Conservation (phyloP, 2,888 invertebrate species). For the Xestoiulus laeticollis region DNA sequence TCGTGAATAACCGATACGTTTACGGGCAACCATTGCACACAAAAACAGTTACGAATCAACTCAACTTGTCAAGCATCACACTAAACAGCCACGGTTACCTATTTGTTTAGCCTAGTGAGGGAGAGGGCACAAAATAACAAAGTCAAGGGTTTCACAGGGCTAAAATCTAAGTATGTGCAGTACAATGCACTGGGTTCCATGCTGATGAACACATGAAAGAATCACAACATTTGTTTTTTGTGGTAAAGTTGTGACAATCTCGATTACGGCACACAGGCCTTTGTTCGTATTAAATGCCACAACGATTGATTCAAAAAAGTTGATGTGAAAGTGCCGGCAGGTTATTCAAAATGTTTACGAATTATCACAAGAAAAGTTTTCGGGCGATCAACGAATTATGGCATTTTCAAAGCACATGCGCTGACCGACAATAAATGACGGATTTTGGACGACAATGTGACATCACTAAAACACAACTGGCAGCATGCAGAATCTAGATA, state of each 20-base stretch:
- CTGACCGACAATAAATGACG: not conserved
- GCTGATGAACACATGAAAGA: not conserved
- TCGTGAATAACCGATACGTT: not conserved
- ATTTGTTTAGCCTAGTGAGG: not conserved
- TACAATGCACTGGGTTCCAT: not conserved
- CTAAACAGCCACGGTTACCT: not conserved
- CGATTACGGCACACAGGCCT: not conserved
- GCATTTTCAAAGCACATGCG: slow-evolving; percentile 2
- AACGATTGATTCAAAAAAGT: not conserved
- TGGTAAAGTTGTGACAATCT: not conserved
- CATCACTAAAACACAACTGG: not conserved
- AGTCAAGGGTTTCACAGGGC: not conserved
- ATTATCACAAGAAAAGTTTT: not conserved
- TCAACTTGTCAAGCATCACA: slow-evolving; percentile 7
- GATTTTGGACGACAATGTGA: not conserved
- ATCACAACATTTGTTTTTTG: not conserved
- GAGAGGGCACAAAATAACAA: not conserved
- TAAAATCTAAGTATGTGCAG: not conserved
- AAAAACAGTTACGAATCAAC: not conserved
- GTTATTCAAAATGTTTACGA: not conserved
- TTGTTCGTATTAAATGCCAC: not conserved
- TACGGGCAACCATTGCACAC: not conserved
- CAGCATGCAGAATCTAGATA: not conserved
- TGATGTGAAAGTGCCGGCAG: not conserved
- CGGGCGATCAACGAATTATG: not conserved